Conservation (phyloP, 2,113 vertebrate species). For the Grammomys dolichurus region DNA sequence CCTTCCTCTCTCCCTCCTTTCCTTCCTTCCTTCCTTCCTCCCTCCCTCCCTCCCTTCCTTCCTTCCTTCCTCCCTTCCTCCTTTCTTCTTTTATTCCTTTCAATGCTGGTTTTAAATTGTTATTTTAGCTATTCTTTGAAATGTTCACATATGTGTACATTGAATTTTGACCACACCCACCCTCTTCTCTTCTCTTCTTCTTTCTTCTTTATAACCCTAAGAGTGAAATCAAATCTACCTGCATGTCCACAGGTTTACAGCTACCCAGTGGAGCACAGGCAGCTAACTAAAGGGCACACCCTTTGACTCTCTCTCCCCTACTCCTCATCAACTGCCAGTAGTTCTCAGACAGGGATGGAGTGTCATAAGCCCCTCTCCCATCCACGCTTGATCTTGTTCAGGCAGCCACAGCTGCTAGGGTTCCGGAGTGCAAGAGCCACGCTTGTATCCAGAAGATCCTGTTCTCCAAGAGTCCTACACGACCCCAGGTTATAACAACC, state of each 20-base stretch:
- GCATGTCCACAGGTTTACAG: not conserved
- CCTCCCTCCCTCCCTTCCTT: not conserved
- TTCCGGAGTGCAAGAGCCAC: not conserved
- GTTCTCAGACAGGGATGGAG: not conserved
- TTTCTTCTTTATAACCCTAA: not conserved
- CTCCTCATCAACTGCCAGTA: not conserved
- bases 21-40: not conserved
- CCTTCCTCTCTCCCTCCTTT: not conserved
- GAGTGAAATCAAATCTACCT: not conserved
- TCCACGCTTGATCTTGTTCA: not conserved
- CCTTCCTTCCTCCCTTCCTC: not conserved
- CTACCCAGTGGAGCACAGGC: not conserved
- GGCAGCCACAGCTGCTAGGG: not conserved
- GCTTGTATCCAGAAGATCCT: not conserved
- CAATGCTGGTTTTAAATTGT: not conserved
- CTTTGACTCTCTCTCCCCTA: not conserved
- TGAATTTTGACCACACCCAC: not conserved
- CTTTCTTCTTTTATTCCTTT: not conserved
- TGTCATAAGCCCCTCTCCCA: too few relatives aligned
- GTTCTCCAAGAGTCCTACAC: not conserved
- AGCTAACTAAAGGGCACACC: not conserved
- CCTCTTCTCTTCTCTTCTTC: not conserved
- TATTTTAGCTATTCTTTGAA: not conserved
- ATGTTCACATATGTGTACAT: too few relatives aligned
- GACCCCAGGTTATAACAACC: too few relatives aligned